Conservation (phyloP, 1,140 invertebrate genomes). For the Conus ventricosus region DNA sequence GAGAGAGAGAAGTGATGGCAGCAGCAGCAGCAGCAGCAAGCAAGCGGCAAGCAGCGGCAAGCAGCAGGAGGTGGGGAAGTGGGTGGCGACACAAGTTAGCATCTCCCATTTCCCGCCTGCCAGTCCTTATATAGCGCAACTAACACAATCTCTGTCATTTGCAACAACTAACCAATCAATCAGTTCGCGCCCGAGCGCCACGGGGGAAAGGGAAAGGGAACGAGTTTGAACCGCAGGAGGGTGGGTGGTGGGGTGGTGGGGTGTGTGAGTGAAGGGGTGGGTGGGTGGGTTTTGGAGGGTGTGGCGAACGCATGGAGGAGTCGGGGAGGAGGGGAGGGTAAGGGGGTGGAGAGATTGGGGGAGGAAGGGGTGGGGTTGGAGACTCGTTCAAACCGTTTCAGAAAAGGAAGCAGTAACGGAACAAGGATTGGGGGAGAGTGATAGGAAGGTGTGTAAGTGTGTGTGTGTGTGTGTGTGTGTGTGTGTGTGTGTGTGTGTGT, state of each 20-base stretch:
- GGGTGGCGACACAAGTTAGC: constrained; percentile 21
- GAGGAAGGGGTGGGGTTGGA: no score
- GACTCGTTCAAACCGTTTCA: no score
- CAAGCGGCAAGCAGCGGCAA: no score
- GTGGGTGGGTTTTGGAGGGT: background rate
- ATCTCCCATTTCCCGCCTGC: constrained; percentile 40
- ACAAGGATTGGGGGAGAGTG: no score
- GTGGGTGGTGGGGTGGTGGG: background rate
- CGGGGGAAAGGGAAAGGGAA: background rate
- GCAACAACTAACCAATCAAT: constrained; percentile 48
- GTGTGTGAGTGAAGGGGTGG: background rate
- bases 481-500: no score
- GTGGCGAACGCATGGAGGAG: no score
- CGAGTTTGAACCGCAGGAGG: background rate
- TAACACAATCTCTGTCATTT: constrained; percentile 52
- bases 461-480: background rate
- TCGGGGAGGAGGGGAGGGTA: background rate
- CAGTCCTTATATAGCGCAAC: constrained; percentile 42
- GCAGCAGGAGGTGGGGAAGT: no score
- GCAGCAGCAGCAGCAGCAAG: background rate
- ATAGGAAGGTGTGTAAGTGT: background rate
- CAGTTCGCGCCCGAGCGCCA: constrained; percentile 24
- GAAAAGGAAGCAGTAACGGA: no score
- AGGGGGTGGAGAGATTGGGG: no score
- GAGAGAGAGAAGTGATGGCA: background rate